Percentiles rank a stretch among this genome's conserved stretches.
These are phyloP conservation scores for Drosophila tanythrix DNA, from an alignment of 2,888 invertebrate species.

Conservation along the genomic window DNA sequence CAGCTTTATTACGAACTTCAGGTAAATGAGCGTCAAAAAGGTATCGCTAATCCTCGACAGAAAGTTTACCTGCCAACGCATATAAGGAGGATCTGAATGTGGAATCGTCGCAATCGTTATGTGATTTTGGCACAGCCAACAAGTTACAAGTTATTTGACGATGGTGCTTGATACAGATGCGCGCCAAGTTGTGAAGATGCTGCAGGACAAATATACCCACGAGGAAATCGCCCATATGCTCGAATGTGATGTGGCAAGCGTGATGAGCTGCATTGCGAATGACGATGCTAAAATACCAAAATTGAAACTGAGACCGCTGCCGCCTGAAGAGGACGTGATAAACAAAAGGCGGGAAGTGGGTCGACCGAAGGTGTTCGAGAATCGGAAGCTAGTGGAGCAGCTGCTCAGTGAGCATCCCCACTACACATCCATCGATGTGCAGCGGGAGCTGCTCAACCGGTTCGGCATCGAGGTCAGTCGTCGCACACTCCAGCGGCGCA, in stretches of 20 bases:
- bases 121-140: slow-evolving; percentile 50
- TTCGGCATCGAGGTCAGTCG: slow-evolving; percentile 68
- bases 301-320: slow-evolving; percentile 15
- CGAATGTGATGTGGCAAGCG: slow-evolving; percentile 58
- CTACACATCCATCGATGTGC: slow-evolving; percentile 65
- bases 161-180: slow-evolving; percentile 43
- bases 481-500: slow-evolving; percentile 66
- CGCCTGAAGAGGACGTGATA: background rate
- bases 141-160: slow-evolving; percentile 11
- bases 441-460: slow-evolving; percentile 41
- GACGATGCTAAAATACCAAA: slow-evolving; percentile 32
- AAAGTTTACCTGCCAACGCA: slow-evolving; percentile 39
- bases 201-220: slow-evolving; percentile 39
- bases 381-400: slow-evolving; percentile 54
- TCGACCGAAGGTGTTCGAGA: slow-evolving; percentile 63
- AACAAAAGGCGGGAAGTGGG: slow-evolving; percentile 51
- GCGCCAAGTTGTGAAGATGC: slow-evolving; percentile 35
- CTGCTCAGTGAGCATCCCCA: slow-evolving; percentile 51
- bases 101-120: slow-evolving; percentile 17
- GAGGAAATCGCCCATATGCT: slow-evolving; percentile 66
- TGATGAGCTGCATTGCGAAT: slow-evolving; percentile 41
- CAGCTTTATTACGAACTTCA: background rate
- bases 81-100: slow-evolving; percentile 21
- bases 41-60: background rate
- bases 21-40: slow-evolving; percentile 27